phyloP scores from a whole-genome alignment of 2,888 invertebrate species.

The Aphidius colemani region DNA sequence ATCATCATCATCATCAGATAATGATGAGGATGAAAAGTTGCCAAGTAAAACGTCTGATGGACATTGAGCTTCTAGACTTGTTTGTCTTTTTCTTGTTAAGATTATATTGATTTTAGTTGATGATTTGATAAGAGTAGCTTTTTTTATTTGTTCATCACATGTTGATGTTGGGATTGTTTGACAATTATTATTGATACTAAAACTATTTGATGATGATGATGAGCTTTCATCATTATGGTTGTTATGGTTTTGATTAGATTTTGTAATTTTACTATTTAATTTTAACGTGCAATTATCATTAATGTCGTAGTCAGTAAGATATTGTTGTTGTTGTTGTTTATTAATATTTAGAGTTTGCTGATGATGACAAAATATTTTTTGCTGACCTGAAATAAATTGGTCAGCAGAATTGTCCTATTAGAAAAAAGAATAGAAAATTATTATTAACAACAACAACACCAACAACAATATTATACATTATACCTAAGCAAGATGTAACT shows the following conservation, averaged over 20 bases:
- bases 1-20: slow-evolving; percentile 37
- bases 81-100: slow-evolving; percentile 41
- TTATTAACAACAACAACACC: too few species aligned
- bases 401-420: not conserved
- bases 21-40: too few species aligned
- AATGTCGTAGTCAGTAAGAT: not conserved
- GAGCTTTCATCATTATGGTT: too few species aligned
- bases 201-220: too few species aligned
- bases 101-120: slow-evolving; percentile 34
- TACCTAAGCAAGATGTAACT: slow-evolving; percentile 48
- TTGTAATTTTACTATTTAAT: slow-evolving; percentile 28
- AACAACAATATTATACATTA: too few species aligned
- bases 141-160: slow-evolving; percentile 29
- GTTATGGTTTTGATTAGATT: too few species aligned
- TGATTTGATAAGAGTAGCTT: slow-evolving; percentile 34
- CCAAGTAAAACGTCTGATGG: slow-evolving; percentile 20
- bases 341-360: not conserved
- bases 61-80: slow-evolving; percentile 44
- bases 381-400: slow-evolving; percentile 7
- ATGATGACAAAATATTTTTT: too few species aligned
- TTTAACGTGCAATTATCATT: slow-evolving; percentile 16
- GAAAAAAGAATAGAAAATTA: too few species aligned
- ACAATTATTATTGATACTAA: too few species aligned
- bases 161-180: too few species aligned
- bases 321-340: not conserved